Conservation (phyloP, 1,140 invertebrate species). For the Patella vulgata region DNA sequence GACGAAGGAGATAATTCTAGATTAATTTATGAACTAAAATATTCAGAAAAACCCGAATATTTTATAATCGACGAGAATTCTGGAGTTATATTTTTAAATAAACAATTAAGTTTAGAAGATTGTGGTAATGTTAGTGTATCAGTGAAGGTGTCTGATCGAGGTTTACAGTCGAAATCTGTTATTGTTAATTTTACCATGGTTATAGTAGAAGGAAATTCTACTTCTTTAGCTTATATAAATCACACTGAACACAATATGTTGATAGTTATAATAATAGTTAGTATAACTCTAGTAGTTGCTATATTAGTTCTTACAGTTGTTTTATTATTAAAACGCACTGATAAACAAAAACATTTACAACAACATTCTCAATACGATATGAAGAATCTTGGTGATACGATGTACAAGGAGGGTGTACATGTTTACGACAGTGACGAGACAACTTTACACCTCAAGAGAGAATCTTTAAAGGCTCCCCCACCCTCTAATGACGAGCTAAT, state of each 20-base stretch:
- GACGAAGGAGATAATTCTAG: slow-evolving; percentile 21
- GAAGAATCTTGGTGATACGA: slow-evolving; percentile 6
- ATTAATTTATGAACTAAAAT: slow-evolving; percentile 14
- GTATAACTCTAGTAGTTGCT: slow-evolving; percentile 24
- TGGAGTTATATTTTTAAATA: slow-evolving; percentile 8
- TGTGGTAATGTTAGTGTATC: slow-evolving; percentile 16
- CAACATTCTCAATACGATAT: slow-evolving; percentile 6
- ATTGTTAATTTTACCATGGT: slow-evolving; percentile 6
- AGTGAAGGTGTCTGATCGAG: slow-evolving; percentile 16
- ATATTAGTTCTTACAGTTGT: slow-evolving; percentile 23
- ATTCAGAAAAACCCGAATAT: slow-evolving; percentile 2
- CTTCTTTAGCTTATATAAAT: slow-evolving; percentile 1
- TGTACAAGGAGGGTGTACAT: neutral
- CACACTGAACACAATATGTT: slow-evolving; percentile 25
- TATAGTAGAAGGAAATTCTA: slow-evolving; percentile 20
- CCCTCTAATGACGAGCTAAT: slow-evolving; percentile 22
- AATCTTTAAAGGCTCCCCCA: neutral
- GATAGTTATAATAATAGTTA: slow-evolving; percentile 26
- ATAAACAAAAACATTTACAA: slow-evolving; percentile 9
- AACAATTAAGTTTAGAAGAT: slow-evolving; percentile 13
- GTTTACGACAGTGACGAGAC: neutral
- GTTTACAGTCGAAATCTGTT: neutral
- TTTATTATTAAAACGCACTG: slow-evolving; percentile 19
- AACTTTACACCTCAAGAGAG: too few species aligned
- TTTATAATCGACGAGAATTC: slow-evolving; percentile 20